phyloP scores from a whole-genome alignment of 2,888 invertebrate genomes.

The Stratiomys singularior region DNA sequence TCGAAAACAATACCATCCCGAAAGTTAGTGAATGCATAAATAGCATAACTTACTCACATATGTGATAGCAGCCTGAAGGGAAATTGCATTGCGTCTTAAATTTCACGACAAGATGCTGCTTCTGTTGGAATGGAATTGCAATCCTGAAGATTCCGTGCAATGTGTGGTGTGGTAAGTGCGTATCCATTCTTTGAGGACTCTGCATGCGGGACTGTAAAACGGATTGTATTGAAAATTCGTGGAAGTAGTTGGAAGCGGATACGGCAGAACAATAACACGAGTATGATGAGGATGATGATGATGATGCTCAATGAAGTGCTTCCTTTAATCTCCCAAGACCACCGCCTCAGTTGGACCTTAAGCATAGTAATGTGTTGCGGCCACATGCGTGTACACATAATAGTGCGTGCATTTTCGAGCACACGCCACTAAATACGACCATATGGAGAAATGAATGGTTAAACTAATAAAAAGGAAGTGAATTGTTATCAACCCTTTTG shows the following conservation, averaged over 20 bases:
- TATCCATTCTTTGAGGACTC: neutral
- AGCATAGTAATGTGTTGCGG: neutral
- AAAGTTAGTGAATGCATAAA: neutral
- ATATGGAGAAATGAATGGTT: neutral
- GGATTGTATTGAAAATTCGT: neutral
- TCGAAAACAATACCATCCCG: neutral
- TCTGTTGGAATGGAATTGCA: neutral
- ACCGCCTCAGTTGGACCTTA: neutral
- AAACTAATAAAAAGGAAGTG: slow-evolving; percentile 2
- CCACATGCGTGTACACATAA: neutral
- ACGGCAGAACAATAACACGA: neutral
- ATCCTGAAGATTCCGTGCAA: neutral
- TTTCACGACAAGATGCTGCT: neutral
- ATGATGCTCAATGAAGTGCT: slow-evolving; percentile 25
- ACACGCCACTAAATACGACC: neutral
- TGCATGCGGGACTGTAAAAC: neutral
- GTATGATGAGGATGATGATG: neutral
- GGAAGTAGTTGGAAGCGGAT: slow-evolving; percentile 18
- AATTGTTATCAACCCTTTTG: slow-evolving; percentile 6
- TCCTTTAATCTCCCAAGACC: slow-evolving; percentile 23
- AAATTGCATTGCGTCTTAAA: slow-evolving; percentile 13
- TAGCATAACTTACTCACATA: neutral
- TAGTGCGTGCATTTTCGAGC: neutral
- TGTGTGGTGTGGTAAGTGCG: neutral
- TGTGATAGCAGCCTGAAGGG: neutral